Evolutionary conservation across 2,888 invertebrate genomes (phyloP).

Genomic region (Ischnura elegans): DNA sequence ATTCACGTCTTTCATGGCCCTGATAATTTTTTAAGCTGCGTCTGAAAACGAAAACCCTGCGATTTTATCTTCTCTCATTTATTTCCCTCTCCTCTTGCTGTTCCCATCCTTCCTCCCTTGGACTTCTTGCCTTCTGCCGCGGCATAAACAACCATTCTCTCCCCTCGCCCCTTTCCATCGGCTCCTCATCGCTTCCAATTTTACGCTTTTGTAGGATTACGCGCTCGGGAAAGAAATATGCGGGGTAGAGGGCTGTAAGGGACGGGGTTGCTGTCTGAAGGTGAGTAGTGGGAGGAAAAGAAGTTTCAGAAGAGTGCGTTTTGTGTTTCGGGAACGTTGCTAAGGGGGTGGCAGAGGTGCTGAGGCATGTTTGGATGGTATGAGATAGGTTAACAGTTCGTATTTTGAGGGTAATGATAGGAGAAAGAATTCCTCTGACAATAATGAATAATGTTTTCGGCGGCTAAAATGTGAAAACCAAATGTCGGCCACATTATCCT

Average conservation of each 20-base stretch:
- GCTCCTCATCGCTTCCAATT: constrained; percentile 51
- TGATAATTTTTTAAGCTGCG: too few relatives aligned
- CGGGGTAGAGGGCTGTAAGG: not conserved
- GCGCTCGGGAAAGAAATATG: constrained; percentile 63
- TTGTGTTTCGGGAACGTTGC: constrained; percentile 6
- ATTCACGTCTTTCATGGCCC: not conserved
- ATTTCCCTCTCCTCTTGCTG: too few relatives aligned
- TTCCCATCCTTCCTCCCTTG: not conserved
- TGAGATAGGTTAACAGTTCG: not conserved
- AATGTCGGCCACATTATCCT: constrained; percentile 5
- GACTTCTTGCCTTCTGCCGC: not conserved
- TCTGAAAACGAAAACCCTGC: too few relatives aligned
- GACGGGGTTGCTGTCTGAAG: not conserved
- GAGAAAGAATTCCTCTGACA: not conserved
- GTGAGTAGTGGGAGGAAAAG: not conserved
- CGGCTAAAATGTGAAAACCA: not conserved
- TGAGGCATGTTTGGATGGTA: not conserved
- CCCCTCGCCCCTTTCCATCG: not conserved
- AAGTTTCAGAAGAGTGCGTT: not conserved
- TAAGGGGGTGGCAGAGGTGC: not conserved
- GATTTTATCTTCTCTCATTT: too few relatives aligned
- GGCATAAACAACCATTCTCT: not conserved
- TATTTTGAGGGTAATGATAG: not conserved
- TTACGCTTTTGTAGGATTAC: constrained; percentile 63
- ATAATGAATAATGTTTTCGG: not conserved